Conservation (phyloP, 2,888 invertebrate species). For the Andricus quercusramuli region DNA sequence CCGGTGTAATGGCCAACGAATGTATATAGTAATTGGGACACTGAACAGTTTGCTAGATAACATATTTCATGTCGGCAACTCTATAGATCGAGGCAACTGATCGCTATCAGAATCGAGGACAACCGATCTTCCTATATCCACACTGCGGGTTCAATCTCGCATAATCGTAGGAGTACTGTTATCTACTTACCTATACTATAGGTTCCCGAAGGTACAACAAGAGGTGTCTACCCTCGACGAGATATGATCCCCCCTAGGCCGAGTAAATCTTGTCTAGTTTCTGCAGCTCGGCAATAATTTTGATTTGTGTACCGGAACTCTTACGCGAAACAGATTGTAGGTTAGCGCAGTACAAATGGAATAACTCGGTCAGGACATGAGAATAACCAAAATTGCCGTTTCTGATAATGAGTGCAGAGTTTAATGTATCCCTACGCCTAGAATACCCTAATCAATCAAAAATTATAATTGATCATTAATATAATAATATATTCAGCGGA, state of each 20-base stretch:
- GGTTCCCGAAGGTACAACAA: conserved; percentile 30
- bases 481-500: no score
- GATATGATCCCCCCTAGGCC: conserved; percentile 19
- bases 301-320: conserved; percentile 42
- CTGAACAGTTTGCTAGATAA: neutral
- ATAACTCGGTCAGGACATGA: neutral
- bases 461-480: no score
- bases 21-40: neutral
- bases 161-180: conserved; percentile 4
- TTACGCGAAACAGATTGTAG: conserved; percentile 38
- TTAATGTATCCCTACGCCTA: neutral
- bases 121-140: neutral
- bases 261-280: conserved; percentile 39
- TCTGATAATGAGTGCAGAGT: neutral
- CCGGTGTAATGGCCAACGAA: neutral
- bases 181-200: conserved; percentile 1
- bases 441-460: no score
- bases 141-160: neutral
- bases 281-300: conserved; percentile 33
- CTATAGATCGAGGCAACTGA: conserved; percentile 14
- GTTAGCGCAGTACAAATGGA: conserved; percentile 18
- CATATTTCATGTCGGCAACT: conserved; percentile 1
- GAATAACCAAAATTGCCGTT: conserved; percentile 9
- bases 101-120: conserved; percentile 14
- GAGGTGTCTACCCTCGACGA: conserved; percentile 10